These are phyloP conservation scores for Xerus rutilus DNA, from an alignment of 2,797 vertebrate genomes.

Conservation along the genomic window DNA sequence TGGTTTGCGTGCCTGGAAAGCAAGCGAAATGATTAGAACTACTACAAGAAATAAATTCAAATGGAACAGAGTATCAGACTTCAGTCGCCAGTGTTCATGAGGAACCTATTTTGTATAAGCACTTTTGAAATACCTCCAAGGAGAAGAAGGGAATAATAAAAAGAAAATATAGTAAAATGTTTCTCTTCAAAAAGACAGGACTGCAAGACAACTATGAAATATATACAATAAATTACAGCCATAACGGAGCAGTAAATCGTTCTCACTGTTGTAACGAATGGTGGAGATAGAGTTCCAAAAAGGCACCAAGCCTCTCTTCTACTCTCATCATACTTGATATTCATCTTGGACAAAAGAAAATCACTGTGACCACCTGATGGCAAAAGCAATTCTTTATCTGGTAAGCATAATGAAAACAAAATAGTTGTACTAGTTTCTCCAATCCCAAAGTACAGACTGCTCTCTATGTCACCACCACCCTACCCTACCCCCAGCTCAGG, in stretches of 20 bases:
- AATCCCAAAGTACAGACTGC: not conserved
- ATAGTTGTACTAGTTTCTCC: not conserved
- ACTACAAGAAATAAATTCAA: not conserved
- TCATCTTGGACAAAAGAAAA: not conserved
- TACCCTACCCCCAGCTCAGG: too few species aligned
- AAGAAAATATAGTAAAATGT: not conserved
- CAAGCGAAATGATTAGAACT: constrained; percentile 65
- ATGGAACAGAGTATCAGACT: not conserved
- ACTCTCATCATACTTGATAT: not conserved
- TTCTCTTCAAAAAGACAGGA: constrained; percentile 5
- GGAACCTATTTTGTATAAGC: not conserved
- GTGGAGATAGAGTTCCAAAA: not conserved
- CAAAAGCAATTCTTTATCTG: not conserved
- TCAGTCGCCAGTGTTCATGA: not conserved
- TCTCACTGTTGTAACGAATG: not conserved
- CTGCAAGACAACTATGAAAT: not conserved
- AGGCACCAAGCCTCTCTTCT: not conserved
- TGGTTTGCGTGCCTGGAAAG: constrained; percentile 95
- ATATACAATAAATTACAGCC: not conserved
- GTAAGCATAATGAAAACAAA: not conserved
- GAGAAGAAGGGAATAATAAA: not conserved
- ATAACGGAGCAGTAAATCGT: not conserved
- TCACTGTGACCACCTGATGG: not conserved
- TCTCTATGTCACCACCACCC: not conserved
- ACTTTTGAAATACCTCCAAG: constrained; percentile 9